Evolutionary conservation across 1,140 invertebrate species (phyloP).

Genomic region (Rhopalosiphum maidis): DNA sequence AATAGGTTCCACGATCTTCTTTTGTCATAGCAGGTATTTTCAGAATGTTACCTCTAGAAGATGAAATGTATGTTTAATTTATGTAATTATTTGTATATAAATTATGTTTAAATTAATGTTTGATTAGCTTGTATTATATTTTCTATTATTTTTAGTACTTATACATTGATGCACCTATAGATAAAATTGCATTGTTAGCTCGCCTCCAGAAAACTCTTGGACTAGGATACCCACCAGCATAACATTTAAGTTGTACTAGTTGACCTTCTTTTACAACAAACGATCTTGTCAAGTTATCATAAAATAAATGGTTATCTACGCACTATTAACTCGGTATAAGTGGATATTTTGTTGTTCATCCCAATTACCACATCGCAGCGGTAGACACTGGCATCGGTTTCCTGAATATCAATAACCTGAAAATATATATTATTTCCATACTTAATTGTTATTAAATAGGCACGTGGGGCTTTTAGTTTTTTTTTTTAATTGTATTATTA

Average conservation of each 20-base stretch:
- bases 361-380: conserved; percentile 86
- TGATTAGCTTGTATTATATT: background rate
- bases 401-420: conserved; percentile 92
- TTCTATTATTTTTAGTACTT: conserved; percentile 62
- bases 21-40: conserved; percentile 82
- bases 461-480: background rate
- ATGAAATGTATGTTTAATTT: conserved; percentile 50
- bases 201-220: conserved; percentile 89
- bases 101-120: no score
- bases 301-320: conserved; percentile 87
- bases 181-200: conserved; percentile 90
- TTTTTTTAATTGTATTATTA: background rate
- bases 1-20: conserved; percentile 90
- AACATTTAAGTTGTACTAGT: conserved; percentile 82
- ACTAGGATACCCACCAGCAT: conserved; percentile 80
- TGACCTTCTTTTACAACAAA: conserved; percentile 83
- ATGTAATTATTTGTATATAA: no score
- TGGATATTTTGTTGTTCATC: conserved; percentile 74
- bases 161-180: conserved; percentile 84
- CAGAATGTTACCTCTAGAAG: conserved; percentile 79
- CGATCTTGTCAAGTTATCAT: conserved; percentile 89
- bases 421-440: conserved; percentile 58
- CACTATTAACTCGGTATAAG: conserved; percentile 83
- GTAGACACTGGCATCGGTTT: conserved; percentile 89
- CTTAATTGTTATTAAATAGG: no score